Base-by-base conservation (phyloP, 2,888 invertebrate genomes). In the Liposcelis brunnea region DNA sequence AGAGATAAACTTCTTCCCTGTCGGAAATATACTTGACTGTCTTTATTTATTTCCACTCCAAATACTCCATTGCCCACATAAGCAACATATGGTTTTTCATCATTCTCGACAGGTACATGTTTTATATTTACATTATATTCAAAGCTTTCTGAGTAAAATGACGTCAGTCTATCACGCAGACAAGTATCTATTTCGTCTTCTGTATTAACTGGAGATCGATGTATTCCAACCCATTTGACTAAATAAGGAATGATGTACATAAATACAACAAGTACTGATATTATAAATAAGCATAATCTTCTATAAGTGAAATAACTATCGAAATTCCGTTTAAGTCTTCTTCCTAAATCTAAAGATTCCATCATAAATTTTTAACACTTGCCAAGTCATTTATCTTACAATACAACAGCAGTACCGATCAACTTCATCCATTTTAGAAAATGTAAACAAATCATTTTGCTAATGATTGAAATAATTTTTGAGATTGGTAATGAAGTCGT, bases 11-110 rank as follows among this genome's bases (percentile, higher is more conserved):
- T 74, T 50, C 82, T 67, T 0, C 75, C 75, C 36, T 65, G 62
- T 60, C 77, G 79, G 26, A 84, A 74, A 56, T 77, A 77, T 16
- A 84, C 56, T 51, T 71, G 67, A 3, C 77, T 69, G 53, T 77
- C 73, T 42, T 72, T 68, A 43, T 73, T 67, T 35, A 81, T 62
- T 33, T 75, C 68, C 33, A 80, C 54, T 0, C 80, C 83, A 49
- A 83, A 63, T 48, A 75, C 65, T 1, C 84, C 84, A 62, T 84
- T 84, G 10, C 83, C 84, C 47, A 79, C 69, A 55, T 80, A 82
- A 53, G 81, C 80, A 59, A 80, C 68, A 55, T 74, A 79, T 51
- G 70, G 67, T 36, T 71, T 69, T 53, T 74, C 73, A 12, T 67
- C 65, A 2, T 68, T 62, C 32, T 67, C 54, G 4, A 72, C 67